Conservation (phyloP, 2,797 vertebrate genomes). For the Chrosomus eos region DNA sequence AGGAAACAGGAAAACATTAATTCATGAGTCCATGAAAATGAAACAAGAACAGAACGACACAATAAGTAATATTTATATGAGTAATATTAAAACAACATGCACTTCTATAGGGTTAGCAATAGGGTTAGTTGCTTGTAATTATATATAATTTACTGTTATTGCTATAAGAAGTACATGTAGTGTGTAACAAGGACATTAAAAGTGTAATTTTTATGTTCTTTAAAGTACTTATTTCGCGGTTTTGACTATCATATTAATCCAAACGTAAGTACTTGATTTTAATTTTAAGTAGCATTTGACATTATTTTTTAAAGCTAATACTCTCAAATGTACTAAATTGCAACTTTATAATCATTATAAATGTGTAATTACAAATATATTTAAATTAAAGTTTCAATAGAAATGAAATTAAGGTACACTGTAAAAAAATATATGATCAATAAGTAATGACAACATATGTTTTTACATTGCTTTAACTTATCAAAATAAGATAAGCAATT, state of each 20-base stretch:
- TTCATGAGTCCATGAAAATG: no score
- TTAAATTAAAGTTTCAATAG: neutral
- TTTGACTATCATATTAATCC: neutral
- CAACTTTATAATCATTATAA: neutral
- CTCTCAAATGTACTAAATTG: neutral
- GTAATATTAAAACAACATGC: neutral
- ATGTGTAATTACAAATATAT: neutral
- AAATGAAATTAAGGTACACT: neutral
- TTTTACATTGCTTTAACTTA: no score
- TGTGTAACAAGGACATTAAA: neutral
- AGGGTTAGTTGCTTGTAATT: no score
- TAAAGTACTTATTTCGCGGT: neutral
- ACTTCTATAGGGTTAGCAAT: no score
- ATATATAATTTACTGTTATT: no score
- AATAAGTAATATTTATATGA: neutral
- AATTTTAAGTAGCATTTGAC: neutral
- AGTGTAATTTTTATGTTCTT: neutral
- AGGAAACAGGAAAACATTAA: neutral
- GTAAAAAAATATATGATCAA: no score
- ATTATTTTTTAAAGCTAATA: neutral
- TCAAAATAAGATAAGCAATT: no score
- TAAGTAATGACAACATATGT: no score
- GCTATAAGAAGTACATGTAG: neutral
- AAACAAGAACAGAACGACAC: no score
- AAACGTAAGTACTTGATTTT: neutral